A percentile compares a stretch with the other conserved stretches of the same genome.
Conservation (phyloP, 2,797 vertebrate species). For the Coregonus sp. region DNA sequence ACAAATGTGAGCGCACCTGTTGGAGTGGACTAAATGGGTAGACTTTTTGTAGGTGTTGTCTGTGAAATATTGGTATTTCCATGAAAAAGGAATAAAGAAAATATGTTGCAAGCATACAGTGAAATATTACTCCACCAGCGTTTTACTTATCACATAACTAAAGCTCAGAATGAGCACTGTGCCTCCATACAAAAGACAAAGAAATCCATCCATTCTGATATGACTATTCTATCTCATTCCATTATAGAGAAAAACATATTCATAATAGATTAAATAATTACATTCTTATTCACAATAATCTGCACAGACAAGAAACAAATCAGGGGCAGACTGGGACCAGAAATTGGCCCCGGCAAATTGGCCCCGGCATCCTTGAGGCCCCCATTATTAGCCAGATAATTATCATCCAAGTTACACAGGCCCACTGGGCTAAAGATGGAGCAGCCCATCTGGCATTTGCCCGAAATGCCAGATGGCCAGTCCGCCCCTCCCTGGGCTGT, state of each 20-base stretch:
- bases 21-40: background rate
- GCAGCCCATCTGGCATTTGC: too few relatives aligned
- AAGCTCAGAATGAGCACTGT: background rate
- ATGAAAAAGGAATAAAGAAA: background rate
- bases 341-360: too few relatives aligned
- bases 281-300: slow-evolving; percentile 5
- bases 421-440: too few relatives aligned
- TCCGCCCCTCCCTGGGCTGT: too few relatives aligned
- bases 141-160: background rate
- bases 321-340: too few relatives aligned
- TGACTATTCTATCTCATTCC: slow-evolving; percentile 7
- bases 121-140: background rate
- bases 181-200: background rate
- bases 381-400: too few relatives aligned
- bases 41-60: background rate
- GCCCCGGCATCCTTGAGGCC: too few relatives aligned
- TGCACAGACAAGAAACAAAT: too few relatives aligned
- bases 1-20: background rate
- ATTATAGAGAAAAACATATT: slow-evolving; percentile 59
- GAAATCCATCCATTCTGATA: background rate
- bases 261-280: slow-evolving; percentile 68
- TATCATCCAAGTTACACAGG: too few relatives aligned
- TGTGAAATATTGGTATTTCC: background rate
- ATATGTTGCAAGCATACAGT: background rate
- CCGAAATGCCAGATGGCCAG: too few relatives aligned